phyloP scores from a whole-genome alignment of 2,888 invertebrate species.

The Megastigmus dorsalis region DNA sequence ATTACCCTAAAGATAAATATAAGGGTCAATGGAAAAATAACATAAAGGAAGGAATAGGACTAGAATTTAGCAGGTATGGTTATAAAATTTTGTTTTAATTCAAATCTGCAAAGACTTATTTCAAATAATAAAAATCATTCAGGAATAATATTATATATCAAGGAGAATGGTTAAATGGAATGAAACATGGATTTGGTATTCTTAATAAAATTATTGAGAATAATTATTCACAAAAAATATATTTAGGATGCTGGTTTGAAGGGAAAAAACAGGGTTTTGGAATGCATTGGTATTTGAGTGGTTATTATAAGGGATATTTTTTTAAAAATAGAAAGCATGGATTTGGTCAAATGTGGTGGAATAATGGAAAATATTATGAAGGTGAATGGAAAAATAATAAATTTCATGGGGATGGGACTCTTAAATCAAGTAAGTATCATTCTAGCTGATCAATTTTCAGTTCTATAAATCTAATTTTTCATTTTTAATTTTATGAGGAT shows the following conservation, averaged over 20 bases:
- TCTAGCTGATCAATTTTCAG: too few species aligned
- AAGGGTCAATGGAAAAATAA: slow-evolving; percentile 80
- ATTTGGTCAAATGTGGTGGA: slow-evolving; percentile 80
- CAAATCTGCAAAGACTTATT: background rate
- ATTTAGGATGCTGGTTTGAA: slow-evolving; percentile 79
- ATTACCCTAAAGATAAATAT: slow-evolving; percentile 70
- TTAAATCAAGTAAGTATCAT: slow-evolving; percentile 74
- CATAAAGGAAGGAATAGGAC: slow-evolving; percentile 71
- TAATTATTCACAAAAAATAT: slow-evolving; percentile 61
- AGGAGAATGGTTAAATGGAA: slow-evolving; percentile 78
- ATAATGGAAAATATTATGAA: slow-evolving; percentile 77
- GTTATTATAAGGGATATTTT: slow-evolving; percentile 78
- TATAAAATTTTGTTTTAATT: slow-evolving; percentile 1
- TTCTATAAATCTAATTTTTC: too few species aligned
- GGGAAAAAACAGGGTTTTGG: slow-evolving; percentile 79
- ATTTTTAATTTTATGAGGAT: background rate
- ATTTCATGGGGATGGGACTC: slow-evolving; percentile 77
- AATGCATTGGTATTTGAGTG: slow-evolving; percentile 77
- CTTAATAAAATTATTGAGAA: slow-evolving; percentile 64
- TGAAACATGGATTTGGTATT: slow-evolving; percentile 79
- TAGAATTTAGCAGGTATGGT: slow-evolving; percentile 57
- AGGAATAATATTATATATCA: slow-evolving; percentile 76
- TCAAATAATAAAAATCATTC: background rate
- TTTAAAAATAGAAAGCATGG: slow-evolving; percentile 76
- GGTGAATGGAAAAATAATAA: slow-evolving; percentile 78